A percentile compares a stretch with the other conserved stretches of the same genome.
These are phyloP conservation scores for Spea hammondii DNA, from an alignment of 2,797 vertebrate genomes.

Conservation along the genomic window DNA sequence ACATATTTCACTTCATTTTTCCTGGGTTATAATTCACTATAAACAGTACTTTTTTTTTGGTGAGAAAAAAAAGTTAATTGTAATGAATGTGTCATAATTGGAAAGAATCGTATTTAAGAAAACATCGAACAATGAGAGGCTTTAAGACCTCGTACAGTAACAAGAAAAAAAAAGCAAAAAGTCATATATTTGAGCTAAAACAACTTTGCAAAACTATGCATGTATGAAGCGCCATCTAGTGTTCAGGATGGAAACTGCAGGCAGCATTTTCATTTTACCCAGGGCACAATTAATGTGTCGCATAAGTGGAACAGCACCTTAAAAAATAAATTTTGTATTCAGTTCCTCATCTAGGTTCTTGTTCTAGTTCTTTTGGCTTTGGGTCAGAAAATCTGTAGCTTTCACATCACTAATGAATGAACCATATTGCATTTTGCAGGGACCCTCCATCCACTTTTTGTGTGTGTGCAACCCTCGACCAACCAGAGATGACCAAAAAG, in stretches of 20 bases:
- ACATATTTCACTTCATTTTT: constrained; percentile 22
- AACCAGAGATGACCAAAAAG: too few relatives aligned
- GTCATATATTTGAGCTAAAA: neutral
- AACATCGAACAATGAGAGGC: constrained; percentile 31
- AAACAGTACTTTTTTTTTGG: neutral
- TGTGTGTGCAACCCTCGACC: too few relatives aligned
- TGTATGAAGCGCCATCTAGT: constrained; percentile 42
- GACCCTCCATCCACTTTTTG: too few relatives aligned
- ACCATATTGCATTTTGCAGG: too few relatives aligned
- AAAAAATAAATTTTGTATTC: too few relatives aligned
- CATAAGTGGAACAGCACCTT: too few relatives aligned
- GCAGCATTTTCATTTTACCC: neutral
- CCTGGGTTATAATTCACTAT: neutral
- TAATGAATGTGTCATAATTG: constrained; percentile 30
- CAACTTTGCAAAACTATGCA: neutral
- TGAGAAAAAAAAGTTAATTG: constrained; percentile 11
- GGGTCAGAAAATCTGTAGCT: too few relatives aligned
- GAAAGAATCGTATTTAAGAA: constrained; percentile 39
- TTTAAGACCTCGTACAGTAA: constrained; percentile 11
- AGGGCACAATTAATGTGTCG: too few relatives aligned
- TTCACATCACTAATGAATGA: too few relatives aligned
- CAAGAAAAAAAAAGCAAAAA: neutral
- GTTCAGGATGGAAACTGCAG: constrained; percentile 9
- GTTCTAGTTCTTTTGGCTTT: too few relatives aligned
- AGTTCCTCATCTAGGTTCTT: too few relatives aligned